Conservation (phyloP, 2,888 invertebrate genomes). For the Calliphora vomitoria region DNA sequence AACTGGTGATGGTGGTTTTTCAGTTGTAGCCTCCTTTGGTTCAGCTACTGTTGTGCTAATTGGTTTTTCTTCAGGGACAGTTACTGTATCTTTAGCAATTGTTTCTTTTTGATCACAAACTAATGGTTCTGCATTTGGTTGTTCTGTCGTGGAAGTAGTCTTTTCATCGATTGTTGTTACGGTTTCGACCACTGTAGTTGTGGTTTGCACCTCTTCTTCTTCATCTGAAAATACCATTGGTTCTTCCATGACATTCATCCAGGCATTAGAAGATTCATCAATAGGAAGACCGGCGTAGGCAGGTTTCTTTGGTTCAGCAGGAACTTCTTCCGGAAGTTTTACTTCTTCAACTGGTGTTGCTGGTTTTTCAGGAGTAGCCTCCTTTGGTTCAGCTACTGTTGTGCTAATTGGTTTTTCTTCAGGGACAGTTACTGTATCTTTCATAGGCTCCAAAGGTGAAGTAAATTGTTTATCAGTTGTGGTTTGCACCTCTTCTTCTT, state of each 20-base stretch:
- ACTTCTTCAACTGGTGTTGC: not conserved
- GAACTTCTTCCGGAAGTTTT: not conserved
- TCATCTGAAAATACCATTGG: constrained; percentile 78
- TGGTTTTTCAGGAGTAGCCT: no score
- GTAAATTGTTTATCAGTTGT: constrained; percentile 71
- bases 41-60: no score
- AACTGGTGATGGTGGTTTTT: not conserved
- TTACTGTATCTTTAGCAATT: not conserved
- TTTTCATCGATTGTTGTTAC: constrained; percentile 58
- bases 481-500: constrained; percentile 69
- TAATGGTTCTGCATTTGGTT: constrained; percentile 12
- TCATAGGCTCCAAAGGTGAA: constrained; percentile 1
- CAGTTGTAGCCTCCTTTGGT: no score
- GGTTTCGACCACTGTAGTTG: not conserved
- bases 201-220: constrained; percentile 59
- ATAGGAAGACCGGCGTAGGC: constrained; percentile 80
- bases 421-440: not conserved
- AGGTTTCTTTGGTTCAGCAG: constrained; percentile 75
- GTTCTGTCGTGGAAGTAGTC: not conserved
- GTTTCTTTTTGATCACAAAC: constrained; percentile 78
- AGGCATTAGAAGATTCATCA: constrained; percentile 80
- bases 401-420: not conserved
- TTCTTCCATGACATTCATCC: constrained; percentile 81
- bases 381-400: no score
- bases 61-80: not conserved